Base-by-base conservation (phyloP, 2,888 invertebrate species). In the Epistrophe eligans region DNA sequence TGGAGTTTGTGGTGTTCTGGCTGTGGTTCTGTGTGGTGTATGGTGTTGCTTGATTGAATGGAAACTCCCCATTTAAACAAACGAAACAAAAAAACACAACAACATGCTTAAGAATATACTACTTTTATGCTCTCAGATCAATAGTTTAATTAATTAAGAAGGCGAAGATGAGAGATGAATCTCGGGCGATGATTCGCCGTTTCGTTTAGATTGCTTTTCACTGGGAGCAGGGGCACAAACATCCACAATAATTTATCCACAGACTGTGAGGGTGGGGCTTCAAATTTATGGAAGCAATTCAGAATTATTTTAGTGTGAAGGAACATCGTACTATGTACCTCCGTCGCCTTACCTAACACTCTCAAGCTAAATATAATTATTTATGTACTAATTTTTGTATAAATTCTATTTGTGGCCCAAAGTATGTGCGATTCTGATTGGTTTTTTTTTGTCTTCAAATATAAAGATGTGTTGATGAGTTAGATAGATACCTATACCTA, bases 81-180 rank as follows among this genome's bases (percentile, higher is more conserved):
- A 8, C 55, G 15, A 24, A 17, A 50, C 50, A 8, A 35, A 58
- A 17, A 9, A 45, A 15, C 43, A 72, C 13, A 13, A 7, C 13
- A 40, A 50, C 17, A 40, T 52, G 24, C 5, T 66, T 10, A 58
- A 58, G 71, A 66, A 45, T 43, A 45, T 43, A 62, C 35, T 73
- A 48, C 73, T 60, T 60, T 52, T 19, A 38, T 17, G 11, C 17
- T 15, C 24, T 45, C n/a, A 57, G n/a, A 62, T 64, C 40, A 43
- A 55, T 52, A 48, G 24, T 48, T 81, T 76, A 81, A 77, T 84
- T 84, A 84, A 84, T 84, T 81, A 84, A 67, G 80, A 77, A 76
- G 76, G 80, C 70, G 66, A 55, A 79, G 58, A 80, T 84, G 76
- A 72, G 71, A 13, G 71, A 13, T 43, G 62, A 43, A 19, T 77